phyloP scores from a whole-genome alignment of 2,888 invertebrate species.

The Melinaea marsaeus region DNA sequence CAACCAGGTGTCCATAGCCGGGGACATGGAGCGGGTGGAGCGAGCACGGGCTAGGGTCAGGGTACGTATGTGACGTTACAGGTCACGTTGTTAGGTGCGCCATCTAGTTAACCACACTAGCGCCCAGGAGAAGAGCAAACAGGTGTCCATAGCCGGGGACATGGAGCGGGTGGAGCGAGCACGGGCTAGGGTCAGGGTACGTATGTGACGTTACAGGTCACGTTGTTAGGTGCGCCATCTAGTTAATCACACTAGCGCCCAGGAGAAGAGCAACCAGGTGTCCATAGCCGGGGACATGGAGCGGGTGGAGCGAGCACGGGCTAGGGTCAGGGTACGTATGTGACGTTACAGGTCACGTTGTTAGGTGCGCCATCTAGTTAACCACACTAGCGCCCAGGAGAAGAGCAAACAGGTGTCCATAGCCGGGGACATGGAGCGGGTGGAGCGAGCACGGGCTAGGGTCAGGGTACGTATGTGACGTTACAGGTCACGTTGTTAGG shows the following conservation, averaged over 20 bases:
- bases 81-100: no score
- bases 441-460: slow-evolving; percentile 91
- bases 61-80: slow-evolving; percentile 69
- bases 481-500: no score
- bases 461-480: slow-evolving; percentile 83
- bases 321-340: slow-evolving; percentile 86
- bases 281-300: slow-evolving; percentile 96
- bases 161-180: slow-evolving; percentile 94
- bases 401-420: slow-evolving; percentile 99
- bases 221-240: no score
- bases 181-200: slow-evolving; percentile 89
- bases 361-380: no score
- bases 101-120: slow-evolving; percentile 83
- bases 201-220: slow-evolving; percentile 32
- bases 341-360: no score
- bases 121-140: slow-evolving; percentile 96
- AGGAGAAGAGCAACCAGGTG: slow-evolving; percentile 98
- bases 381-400: slow-evolving; percentile 92
- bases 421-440: slow-evolving; percentile 93
- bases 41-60: slow-evolving; percentile 91
- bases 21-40: slow-evolving; percentile 93
- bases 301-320: slow-evolving; percentile 92
- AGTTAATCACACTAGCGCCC: slow-evolving; percentile 87
- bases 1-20: slow-evolving; percentile 98
- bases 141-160: slow-evolving; percentile 97